Evolutionary conservation across 2,888 invertebrate genomes (phyloP).

Genomic region (Sepioteuthis lessoniana): DNA sequence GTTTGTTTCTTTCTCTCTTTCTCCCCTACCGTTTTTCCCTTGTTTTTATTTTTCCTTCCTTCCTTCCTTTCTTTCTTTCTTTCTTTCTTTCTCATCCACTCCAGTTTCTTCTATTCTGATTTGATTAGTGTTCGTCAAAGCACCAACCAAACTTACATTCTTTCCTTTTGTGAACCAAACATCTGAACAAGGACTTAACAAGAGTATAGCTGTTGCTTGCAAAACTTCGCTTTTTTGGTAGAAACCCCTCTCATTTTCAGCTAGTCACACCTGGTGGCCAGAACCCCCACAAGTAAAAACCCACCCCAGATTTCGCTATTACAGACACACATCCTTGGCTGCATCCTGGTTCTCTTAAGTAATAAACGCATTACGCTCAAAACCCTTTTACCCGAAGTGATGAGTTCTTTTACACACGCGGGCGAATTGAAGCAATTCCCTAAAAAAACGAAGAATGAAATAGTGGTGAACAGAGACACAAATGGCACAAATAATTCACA

Average conservation of each 20-base stretch:
- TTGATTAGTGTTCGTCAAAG: too few relatives aligned
- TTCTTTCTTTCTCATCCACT: background rate
- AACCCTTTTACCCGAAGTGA: background rate
- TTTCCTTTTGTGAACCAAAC: background rate
- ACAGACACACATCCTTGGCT: background rate
- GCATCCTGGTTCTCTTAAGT: background rate
- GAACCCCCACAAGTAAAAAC: background rate
- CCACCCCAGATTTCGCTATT: background rate
- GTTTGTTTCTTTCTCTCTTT: background rate
- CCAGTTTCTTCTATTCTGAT: background rate
- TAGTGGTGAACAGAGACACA: too few relatives aligned
- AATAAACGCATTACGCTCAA: background rate
- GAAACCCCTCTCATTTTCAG: background rate
- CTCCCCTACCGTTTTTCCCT: background rate
- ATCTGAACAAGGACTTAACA: background rate
- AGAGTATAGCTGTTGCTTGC: background rate
- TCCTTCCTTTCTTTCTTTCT: background rate
- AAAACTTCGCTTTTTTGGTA: background rate
- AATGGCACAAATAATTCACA: too few relatives aligned
- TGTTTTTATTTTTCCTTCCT: background rate
- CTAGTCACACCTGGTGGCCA: background rate
- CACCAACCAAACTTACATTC: too few relatives aligned
- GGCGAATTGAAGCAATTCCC: background rate
- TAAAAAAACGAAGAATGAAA: too few relatives aligned
- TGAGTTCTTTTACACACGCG: background rate